Base-by-base conservation (phyloP, 2,797 vertebrate species). In the Megaceryle alcyon region DNA sequence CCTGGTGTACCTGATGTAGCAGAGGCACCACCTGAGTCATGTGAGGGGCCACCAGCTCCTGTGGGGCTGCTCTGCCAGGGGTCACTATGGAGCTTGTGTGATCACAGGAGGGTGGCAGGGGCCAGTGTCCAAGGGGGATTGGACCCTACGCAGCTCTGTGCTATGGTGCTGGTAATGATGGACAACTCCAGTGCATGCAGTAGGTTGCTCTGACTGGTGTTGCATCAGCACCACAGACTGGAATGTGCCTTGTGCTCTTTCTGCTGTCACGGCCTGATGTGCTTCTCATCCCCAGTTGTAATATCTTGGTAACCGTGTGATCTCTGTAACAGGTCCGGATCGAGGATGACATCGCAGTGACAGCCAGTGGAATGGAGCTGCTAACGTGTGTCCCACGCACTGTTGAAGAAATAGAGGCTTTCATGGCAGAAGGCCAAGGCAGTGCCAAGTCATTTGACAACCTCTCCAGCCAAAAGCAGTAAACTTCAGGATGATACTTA, bases 371-470 rank as follows among this genome's bases (percentile, higher is more conserved):
- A 0, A 92, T 99, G 44, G 99, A 99, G 97, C 98, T 99, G 97
- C 98, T 99, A 91, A 99, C 99, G 28, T 99, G 99, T 1, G 99
- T 99, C 61, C 99, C 99, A 7, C 99, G 99, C 43, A 99, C 99
- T 0, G 99, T 99, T 89, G 98, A 99, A 49, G 99, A 99, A 76
- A 98, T 99, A 0, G 99, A 99, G 95, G 98, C 98, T 1, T 99
- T 98, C 97, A 99, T 99, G 99, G 98, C 98, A 2, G 98, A 98
- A 11, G 77, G 96, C 12, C 90, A 37, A 6, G 73, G 94, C 72
- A 7, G 25, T 5, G 88, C 97, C 96, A 99, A 99, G 96, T 14
- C 98, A 26, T 98, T 99, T 77, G 96, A 90, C 37, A 93, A 97
- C 4, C 77, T 97, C 37, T 94, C 96, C 71, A 90, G 88, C 68